Evolutionary conservation across 2,888 invertebrate genomes (phyloP).

Genomic region (Caenorhabditis virilis): DNA sequence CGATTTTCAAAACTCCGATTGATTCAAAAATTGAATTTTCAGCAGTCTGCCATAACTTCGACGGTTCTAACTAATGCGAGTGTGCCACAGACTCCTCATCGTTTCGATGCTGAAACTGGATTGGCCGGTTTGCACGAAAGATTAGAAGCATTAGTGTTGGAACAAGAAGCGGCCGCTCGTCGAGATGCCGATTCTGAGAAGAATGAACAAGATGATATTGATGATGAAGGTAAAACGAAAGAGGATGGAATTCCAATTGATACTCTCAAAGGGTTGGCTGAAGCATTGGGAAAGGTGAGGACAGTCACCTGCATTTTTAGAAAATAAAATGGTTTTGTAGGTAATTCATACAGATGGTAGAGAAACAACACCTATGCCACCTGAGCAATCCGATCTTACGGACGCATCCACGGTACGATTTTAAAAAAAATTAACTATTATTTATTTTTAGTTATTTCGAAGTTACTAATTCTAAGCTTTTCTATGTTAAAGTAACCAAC

Average conservation of each 20-base stretch:
- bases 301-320: too few species aligned
- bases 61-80: conserved; percentile 16
- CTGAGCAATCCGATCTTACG: conserved; percentile 20
- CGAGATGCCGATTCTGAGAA: conserved; percentile 24
- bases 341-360: conserved; percentile 54
- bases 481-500: not conserved
- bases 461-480: too few species aligned
- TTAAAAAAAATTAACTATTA: not conserved
- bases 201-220: conserved; percentile 4
- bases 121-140: conserved; percentile 30
- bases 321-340: too few species aligned
- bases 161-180: conserved; percentile 17
- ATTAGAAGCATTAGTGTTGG: conserved; percentile 26
- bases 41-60: conserved; percentile 12
- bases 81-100: conserved; percentile 28
- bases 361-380: conserved; percentile 51
- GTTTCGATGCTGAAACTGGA: conserved; percentile 17
- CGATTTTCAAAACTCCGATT: not conserved
- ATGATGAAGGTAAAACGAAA: conserved; percentile 15
- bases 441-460: too few species aligned
- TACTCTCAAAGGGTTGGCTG: conserved; percentile 59
- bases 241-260: conserved; percentile 53
- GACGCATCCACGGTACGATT: conserved; percentile 19
- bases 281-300: conserved; percentile 61
- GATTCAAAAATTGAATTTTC: not conserved